phyloP scores from a whole-genome alignment of 2,113 vertebrate species.

The Podilymbus podiceps region DNA sequence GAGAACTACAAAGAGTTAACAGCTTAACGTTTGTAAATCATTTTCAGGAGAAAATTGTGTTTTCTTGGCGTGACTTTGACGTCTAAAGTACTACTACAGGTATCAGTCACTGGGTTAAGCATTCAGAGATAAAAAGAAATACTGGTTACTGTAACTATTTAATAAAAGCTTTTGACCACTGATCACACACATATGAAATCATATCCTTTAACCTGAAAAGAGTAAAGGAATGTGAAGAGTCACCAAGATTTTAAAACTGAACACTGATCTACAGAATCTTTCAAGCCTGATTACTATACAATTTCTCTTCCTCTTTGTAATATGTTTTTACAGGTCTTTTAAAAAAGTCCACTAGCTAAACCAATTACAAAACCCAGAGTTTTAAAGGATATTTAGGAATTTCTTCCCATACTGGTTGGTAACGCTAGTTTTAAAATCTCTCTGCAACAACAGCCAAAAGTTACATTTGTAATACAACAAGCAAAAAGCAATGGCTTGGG shows the following conservation, averaged over 20 bases:
- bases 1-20: background rate
- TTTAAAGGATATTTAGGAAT: background rate
- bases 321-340: background rate
- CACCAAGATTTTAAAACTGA: background rate
- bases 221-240: background rate
- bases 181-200: background rate
- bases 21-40: background rate
- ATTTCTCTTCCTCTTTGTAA: background rate
- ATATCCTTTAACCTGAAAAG: background rate
- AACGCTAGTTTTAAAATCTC: background rate
- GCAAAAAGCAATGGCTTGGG: background rate
- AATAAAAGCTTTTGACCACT: background rate
- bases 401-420: background rate
- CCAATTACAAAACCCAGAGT: fast-evolving
- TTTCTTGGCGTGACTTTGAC: background rate
- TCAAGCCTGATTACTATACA: background rate
- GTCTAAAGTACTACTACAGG: background rate
- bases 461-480: background rate
- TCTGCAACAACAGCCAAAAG: background rate
- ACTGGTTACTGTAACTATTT: background rate
- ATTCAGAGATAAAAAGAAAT: background rate
- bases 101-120: background rate
- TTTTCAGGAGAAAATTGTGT: background rate
- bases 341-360: background rate
- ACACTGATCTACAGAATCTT: background rate